phyloP scores from a whole-genome alignment of 2,888 invertebrate species.

The Petrolisthes manimaculis region DNA sequence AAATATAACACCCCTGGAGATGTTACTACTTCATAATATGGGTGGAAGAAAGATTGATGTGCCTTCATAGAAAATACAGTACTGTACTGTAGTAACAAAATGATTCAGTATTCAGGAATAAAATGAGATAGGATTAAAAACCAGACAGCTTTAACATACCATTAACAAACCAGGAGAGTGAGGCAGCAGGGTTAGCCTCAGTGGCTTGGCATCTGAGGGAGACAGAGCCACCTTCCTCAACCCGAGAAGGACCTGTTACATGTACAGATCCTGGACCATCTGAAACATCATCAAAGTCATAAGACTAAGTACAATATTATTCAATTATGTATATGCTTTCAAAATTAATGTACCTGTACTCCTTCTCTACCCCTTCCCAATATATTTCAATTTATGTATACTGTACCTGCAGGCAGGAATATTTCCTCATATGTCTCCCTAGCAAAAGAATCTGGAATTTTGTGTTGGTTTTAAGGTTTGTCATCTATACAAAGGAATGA shows the following conservation, averaged over 20 bases:
- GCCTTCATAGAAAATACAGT: not conserved
- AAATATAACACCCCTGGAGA: too few relatives aligned
- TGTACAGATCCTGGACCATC: conserved; percentile 22
- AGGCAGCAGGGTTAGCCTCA: conserved; percentile 21
- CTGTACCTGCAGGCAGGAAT: too few relatives aligned
- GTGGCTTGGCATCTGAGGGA: conserved; percentile 17
- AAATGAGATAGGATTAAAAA: too few relatives aligned
- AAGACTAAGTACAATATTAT: not conserved
- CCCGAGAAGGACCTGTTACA: conserved; percentile 13
- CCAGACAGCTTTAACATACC: not conserved
- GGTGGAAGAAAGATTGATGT: not conserved
- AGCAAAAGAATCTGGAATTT: too few relatives aligned
- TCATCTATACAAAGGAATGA: not conserved
- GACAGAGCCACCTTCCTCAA: conserved; percentile 17
- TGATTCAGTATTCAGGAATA: too few relatives aligned
- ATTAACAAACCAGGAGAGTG: conserved; percentile 30
- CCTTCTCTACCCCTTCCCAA: too few relatives aligned
- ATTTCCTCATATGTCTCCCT: too few relatives aligned
- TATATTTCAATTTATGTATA: too few relatives aligned
- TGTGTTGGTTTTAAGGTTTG: too few relatives aligned
- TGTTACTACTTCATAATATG: too few relatives aligned
- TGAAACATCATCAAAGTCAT: not conserved
- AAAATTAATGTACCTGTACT: too few relatives aligned
- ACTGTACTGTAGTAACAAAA: not conserved
- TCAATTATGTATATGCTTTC: too few relatives aligned